These are phyloP conservation scores for Paramormyrops kingsleyae DNA, from an alignment of 2,113 vertebrate genomes.

Conservation along the genomic window DNA sequence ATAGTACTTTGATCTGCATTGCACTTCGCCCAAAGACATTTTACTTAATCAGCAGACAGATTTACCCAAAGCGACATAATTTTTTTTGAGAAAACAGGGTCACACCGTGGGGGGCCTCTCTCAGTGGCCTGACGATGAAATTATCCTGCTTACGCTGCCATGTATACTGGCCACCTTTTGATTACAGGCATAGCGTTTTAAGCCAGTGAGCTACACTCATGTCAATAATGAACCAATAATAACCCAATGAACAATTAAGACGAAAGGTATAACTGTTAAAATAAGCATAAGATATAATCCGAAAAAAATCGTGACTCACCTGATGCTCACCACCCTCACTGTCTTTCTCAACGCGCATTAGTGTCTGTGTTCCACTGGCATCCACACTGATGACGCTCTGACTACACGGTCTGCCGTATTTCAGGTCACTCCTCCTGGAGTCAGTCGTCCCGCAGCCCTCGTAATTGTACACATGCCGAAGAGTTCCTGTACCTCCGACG, in stretches of 20 bases:
- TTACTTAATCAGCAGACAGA: not conserved
- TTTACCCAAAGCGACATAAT: no score
- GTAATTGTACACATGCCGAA: no score
- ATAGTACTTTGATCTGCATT: not conserved
- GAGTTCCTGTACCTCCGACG: no score
- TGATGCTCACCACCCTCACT: not conserved
- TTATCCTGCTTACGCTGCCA: no score
- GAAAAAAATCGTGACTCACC: conserved; percentile 9
- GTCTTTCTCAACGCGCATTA: conserved; percentile 13
- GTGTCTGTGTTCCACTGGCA: conserved; percentile 22
- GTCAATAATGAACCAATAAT: no score
- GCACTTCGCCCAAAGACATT: not conserved
- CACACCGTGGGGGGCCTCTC: no score
- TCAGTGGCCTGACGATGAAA: no score
- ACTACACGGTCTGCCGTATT: conserved; percentile 26
- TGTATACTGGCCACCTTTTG: no score
- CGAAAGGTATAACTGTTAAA: not conserved
- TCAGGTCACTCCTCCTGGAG: conserved; percentile 62
- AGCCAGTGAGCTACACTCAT: no score
- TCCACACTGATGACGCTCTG: conserved; percentile 32
- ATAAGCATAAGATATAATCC: not conserved
- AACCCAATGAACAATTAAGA: not conserved
- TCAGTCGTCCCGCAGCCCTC: conserved; percentile 29
- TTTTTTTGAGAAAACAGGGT: no score
- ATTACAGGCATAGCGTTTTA: no score